Evolutionary conservation across 1,140 invertebrate genomes (phyloP).

Genomic region (Bemisia tabaci): DNA sequence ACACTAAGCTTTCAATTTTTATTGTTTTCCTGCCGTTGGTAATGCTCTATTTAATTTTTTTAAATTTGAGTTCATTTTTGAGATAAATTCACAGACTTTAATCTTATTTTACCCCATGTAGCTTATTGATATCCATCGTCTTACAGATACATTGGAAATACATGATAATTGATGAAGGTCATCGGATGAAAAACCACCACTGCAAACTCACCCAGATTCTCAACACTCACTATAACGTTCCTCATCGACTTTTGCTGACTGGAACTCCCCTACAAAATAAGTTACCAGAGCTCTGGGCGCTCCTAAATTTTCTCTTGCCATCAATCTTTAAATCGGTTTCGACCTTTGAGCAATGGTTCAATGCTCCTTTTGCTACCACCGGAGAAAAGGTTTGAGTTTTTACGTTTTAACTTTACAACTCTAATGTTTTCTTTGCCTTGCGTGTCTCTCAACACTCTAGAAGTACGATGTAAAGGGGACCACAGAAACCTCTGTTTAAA

Average conservation of each 20-base stretch:
- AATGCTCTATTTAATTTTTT: too few relatives aligned
- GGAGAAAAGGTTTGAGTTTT: slow-evolving; percentile 66
- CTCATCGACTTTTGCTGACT: slow-evolving; percentile 83
- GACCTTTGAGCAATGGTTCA: slow-evolving; percentile 99
- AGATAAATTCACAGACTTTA: too few relatives aligned
- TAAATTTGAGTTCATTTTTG: too few relatives aligned
- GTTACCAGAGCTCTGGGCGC: slow-evolving; percentile 88
- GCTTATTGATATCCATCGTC: too few relatives aligned
- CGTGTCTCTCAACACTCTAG: not conserved
- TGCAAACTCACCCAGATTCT: slow-evolving; percentile 92
- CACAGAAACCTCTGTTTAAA: too few relatives aligned
- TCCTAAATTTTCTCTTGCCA: slow-evolving; percentile 90
- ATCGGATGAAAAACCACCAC: slow-evolving; percentile 98
- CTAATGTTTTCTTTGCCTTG: too few relatives aligned
- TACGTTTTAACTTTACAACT: too few relatives aligned
- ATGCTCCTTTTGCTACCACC: slow-evolving; percentile 94
- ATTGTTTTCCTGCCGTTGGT: too few relatives aligned
- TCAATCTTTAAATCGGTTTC: slow-evolving; percentile 95
- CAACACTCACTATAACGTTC: slow-evolving; percentile 91
- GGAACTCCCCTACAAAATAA: slow-evolving; percentile 95
- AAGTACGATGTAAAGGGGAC: not conserved
- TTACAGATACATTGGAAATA: slow-evolving; percentile 93
- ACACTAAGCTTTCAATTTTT: too few relatives aligned
- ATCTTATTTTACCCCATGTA: too few relatives aligned
- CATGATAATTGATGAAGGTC: slow-evolving; percentile 99